These are phyloP conservation scores for Cetonia aurata DNA, from an alignment of 2,888 invertebrate genomes.

Conservation along the genomic window DNA sequence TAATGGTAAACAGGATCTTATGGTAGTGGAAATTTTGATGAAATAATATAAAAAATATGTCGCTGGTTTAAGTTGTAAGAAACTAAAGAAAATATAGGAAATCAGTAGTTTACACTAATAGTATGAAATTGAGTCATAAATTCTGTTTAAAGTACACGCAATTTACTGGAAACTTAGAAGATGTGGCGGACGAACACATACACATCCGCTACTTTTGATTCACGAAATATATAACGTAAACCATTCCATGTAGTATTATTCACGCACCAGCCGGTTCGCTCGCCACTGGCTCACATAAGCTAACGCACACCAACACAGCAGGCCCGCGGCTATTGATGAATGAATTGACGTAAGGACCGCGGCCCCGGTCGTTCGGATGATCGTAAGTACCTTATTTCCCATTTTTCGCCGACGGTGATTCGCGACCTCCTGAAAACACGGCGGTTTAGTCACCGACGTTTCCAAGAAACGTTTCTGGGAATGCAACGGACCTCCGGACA, in stretches of 20 bases:
- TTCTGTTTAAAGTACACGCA: slow-evolving; percentile 3
- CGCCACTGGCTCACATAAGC: neutral
- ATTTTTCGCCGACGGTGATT: slow-evolving; percentile 4
- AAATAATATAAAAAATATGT: no score
- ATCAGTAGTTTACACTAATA: no score
- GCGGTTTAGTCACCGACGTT: slow-evolving; percentile 24
- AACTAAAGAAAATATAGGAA: no score
- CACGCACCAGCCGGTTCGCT: slow-evolving; percentile 18
- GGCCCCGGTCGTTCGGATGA: slow-evolving; percentile 11
- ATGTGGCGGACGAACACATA: slow-evolving; percentile 12
- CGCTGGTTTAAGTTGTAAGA: no score
- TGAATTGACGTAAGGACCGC: slow-evolving; percentile 34
- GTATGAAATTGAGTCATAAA: slow-evolving; percentile 15
- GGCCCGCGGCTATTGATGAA: slow-evolving; percentile 33
- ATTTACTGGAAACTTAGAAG: slow-evolving; percentile 7
- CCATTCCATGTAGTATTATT: slow-evolving; percentile 31
- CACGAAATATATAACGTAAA: slow-evolving; percentile 39
- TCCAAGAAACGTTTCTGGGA: slow-evolving; percentile 25
- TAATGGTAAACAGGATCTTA: no score
- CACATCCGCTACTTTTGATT: slow-evolving; percentile 34
- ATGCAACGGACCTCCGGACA: slow-evolving; percentile 21
- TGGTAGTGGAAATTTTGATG: no score
- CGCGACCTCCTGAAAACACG: slow-evolving; percentile 2
- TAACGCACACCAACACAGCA: neutral
- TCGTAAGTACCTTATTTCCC: slow-evolving; percentile 21